phyloP scores from a whole-genome alignment of 2,888 invertebrate species.

The Trichacis sp. region DNA sequence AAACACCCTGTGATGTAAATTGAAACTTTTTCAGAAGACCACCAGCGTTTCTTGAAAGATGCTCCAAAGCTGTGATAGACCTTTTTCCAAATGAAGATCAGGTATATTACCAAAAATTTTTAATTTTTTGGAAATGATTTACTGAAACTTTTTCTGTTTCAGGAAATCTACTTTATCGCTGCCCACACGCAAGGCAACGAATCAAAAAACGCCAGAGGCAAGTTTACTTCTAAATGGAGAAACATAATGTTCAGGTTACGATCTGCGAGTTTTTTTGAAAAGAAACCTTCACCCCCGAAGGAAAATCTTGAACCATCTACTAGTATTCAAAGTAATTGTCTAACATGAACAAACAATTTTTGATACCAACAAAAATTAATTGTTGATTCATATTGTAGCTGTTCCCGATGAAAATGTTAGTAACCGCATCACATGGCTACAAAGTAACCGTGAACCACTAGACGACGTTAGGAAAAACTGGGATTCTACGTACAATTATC shows the following conservation, averaged over 20 bases:
- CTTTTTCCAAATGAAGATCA: conserved; percentile 33
- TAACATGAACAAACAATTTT: no score
- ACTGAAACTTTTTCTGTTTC: no score
- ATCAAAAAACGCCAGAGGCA: conserved; percentile 36
- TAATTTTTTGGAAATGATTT: no score
- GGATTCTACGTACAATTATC: conserved; percentile 31
- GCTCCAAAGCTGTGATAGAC: conserved; percentile 27
- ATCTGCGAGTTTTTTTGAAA: conserved; percentile 29
- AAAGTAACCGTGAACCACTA: conserved; percentile 29
- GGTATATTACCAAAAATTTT: no score
- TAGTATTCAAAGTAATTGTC: conserved; percentile 8
- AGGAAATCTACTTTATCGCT: conserved; percentile 34
- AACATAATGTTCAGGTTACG: conserved; percentile 33
- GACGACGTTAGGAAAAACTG: conserved; percentile 35
- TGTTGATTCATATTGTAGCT: no score
- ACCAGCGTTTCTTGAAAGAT: conserved; percentile 25
- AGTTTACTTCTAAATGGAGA: conserved; percentile 35
- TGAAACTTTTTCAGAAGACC: conserved; percentile 20
- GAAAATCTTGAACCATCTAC: conserved; percentile 8
- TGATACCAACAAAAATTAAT: no score
- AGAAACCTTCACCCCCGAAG: conserved; percentile 16
- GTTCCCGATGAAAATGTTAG: conserved; percentile 18
- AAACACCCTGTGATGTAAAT: no score
- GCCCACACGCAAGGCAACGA: conserved; percentile 29
- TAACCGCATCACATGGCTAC: conserved; percentile 15